Evolutionary conservation across 2,113 vertebrate genomes (phyloP).

Genomic region (Psettodes erumei): DNA sequence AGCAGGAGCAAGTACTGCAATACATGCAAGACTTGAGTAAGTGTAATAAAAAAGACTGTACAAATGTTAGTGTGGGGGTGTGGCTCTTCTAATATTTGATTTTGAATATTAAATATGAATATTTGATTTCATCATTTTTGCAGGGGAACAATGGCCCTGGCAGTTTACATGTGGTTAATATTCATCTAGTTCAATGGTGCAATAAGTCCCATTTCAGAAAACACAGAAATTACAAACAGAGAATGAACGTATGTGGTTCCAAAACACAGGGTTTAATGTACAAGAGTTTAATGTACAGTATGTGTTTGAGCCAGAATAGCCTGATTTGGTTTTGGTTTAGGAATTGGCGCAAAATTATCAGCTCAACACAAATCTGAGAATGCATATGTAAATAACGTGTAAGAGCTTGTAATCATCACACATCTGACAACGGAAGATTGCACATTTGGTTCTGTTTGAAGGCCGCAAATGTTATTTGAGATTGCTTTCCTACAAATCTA

Average conservation of each 20-base stretch:
- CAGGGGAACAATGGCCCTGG: background rate
- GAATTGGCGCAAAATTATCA: background rate
- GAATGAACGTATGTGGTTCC: background rate
- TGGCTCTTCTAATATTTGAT: slow-evolving; percentile 18
- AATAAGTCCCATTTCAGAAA: background rate
- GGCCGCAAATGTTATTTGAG: too few relatives aligned
- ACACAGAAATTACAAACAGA: background rate
- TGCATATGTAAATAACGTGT: background rate
- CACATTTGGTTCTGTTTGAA: too few relatives aligned
- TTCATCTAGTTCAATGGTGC: background rate
- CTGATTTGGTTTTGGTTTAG: background rate
- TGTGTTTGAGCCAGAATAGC: background rate
- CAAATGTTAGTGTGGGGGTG: slow-evolving; percentile 17
- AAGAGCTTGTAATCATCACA: background rate
- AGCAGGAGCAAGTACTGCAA: slow-evolving; percentile 53
- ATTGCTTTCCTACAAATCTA: too few relatives aligned
- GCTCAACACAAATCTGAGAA: background rate
- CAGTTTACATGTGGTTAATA: slow-evolving; percentile 1
- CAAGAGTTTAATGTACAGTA: background rate
- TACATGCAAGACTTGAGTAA: slow-evolving; percentile 58
- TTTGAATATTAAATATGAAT: too few relatives aligned
- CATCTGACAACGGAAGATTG: too few relatives aligned
- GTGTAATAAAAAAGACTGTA: slow-evolving; percentile 31
- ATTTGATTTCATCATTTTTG: slow-evolving; percentile 1
- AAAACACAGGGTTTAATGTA: background rate